Percentiles rank a stretch among this genome's conserved stretches.
Conservation (phyloP, 1,140 invertebrate species). For the Sinonovacula constricta region DNA sequence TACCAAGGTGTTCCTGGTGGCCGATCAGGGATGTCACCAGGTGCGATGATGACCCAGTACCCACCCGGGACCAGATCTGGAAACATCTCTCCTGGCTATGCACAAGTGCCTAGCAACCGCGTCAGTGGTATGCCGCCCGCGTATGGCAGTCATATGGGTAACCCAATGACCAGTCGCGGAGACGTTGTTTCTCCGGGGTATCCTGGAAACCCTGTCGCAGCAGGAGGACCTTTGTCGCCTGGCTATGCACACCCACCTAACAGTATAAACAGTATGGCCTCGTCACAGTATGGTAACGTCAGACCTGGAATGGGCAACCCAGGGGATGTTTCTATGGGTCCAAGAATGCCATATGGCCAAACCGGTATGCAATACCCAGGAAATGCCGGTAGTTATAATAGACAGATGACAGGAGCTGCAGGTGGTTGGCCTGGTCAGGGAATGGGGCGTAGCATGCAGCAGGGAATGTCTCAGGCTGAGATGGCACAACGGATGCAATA, state of each 20-base stretch:
- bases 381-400: background rate
- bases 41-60: background rate
- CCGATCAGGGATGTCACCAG: background rate
- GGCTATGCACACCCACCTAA: background rate
- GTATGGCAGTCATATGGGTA: background rate
- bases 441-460: background rate
- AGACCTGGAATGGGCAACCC: background rate
- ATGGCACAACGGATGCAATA: background rate
- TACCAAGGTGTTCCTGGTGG: background rate
- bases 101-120: background rate
- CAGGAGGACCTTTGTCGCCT: no score
- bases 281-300: background rate
- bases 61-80: background rate
- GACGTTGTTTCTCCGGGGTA: no score
- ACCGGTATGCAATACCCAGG: background rate
- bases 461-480: background rate
- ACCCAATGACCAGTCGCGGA: no score
- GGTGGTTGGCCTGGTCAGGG: background rate
- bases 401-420: background rate
- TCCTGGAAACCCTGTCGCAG: no score
- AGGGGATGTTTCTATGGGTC: background rate
- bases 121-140: background rate
- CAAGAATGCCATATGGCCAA: background rate
- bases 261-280: background rate
- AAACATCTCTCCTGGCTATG: background rate